Base-by-base conservation (phyloP, 1,140 invertebrate species). In the Tetramorium alpestre region DNA sequence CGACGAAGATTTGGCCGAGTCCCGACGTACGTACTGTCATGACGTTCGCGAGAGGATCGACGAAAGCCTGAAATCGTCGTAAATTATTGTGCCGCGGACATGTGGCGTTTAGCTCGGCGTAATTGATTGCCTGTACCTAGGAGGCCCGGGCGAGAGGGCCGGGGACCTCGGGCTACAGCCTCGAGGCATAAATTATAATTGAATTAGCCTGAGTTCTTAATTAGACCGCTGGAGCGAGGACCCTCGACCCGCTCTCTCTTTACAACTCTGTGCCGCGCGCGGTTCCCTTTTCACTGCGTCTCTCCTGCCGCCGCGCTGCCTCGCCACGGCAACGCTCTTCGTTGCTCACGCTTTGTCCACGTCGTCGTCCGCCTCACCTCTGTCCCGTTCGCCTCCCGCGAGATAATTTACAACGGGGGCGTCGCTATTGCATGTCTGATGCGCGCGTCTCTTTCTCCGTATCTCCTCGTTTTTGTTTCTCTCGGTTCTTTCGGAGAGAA, bases 151-250 rank as follows among this genome's bases (percentile, higher is more conserved):
- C 44, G 69, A 80, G 81, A 72, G 70, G 86, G 49, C 25, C 62
- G 67, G 58, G 67, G 44, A 65, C 64, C 69, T 10, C 16, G 62
- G 64, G 44, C 54, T 49, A 56, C 41, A 41, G 33, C 75, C 56
- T 49, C 88, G 80, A 88, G 90, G 91, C 92, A 93, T 90, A 90
- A 93, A 94, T 94, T 94, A 94, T 94, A 92, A 94, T 93, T 92
- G 92, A 93, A 94, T 94, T 93, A 93, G 88, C 87, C 81, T 88
- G 92, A 93, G 88, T 84, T 93, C 91, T 93, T 90, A 93, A 94
- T 94, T 92, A 92, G 88, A 44, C 87, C 87, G 72, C 54, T 51
- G 41, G 47, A 69, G 58, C 72, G 76, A 60, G 58, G 56, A 73
- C 33, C 38, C 76, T 87, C 78, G 75, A 56, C 62, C 69, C 58